Evolutionary conservation across 2,888 invertebrate species (phyloP).

Genomic region (Hipparchia semele): DNA sequence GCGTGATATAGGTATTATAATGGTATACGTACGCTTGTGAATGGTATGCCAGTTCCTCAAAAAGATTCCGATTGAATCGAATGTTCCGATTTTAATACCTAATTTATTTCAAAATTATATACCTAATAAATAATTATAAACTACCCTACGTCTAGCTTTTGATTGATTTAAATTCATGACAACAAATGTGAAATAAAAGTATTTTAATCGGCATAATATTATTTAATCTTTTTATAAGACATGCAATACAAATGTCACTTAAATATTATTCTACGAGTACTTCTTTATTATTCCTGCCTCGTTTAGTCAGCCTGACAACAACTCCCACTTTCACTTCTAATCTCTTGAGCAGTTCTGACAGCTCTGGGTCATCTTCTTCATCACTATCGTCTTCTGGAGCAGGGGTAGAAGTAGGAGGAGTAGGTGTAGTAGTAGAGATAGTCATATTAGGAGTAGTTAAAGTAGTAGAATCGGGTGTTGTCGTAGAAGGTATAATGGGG

Average conservation of each 20-base stretch:
- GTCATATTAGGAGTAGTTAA: not conserved
- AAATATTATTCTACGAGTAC: conserved; percentile 17
- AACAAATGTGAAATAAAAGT: no score
- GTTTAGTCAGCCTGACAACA: conserved; percentile 65
- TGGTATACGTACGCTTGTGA: no score
- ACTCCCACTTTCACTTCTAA: conserved; percentile 71
- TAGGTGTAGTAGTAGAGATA: not conserved
- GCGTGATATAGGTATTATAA: no score
- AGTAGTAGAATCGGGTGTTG: conserved; percentile 6
- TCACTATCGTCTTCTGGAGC: conserved; percentile 46
- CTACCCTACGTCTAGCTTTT: no score
- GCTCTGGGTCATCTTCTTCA: conserved; percentile 56
- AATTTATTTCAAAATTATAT: no score
- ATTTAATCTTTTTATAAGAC: not conserved
- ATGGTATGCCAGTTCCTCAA: no score
- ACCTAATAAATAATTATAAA: no score
- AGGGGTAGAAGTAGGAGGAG: conserved; percentile 18
- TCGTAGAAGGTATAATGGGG: conserved; percentile 15
- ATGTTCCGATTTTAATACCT: no score
- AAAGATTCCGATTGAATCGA: no score
- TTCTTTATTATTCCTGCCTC: conserved; percentile 50
- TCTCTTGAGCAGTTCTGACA: conserved; percentile 61
- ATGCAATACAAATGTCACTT: no score
- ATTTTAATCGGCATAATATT: no score
- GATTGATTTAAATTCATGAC: no score